A percentile compares a stretch with the other conserved stretches of the same genome.
Conservation (phyloP, 2,888 invertebrate species). For the Xestia rhomboidea region DNA sequence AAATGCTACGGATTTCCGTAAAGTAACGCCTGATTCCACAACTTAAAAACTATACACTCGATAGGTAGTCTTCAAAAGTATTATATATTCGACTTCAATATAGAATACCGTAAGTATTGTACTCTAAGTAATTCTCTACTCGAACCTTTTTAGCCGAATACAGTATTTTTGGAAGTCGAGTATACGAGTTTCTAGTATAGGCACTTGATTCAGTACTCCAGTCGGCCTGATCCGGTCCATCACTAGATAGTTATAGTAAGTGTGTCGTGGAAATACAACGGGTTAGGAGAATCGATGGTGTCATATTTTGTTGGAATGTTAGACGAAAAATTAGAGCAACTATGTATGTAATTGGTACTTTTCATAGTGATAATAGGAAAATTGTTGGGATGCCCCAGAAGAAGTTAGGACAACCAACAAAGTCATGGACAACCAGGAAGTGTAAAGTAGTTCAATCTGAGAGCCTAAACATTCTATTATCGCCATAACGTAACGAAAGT, state of each 20-base stretch:
- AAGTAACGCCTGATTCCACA: no score
- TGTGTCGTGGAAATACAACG: constrained; percentile 33
- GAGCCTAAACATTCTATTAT: not conserved
- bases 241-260: not conserved
- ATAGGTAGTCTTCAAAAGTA: not conserved
- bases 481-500: not conserved
- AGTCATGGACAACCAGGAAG: not conserved
- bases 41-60: no score
- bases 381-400: not conserved
- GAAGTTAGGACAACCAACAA: no score
- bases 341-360: not conserved
- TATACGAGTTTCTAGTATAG: not conserved
- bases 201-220: not conserved
- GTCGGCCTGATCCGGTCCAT: not conserved
- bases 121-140: not conserved
- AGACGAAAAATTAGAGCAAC: constrained; percentile 19
- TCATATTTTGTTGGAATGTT: constrained; percentile 7
- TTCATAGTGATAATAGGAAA: not conserved
- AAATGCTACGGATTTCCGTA: no score
- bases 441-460: not conserved
- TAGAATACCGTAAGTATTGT: not conserved
- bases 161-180: not conserved
- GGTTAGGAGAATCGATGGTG: not conserved
- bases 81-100: not conserved
- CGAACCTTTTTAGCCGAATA: not conserved